Conservation (phyloP, 2,888 invertebrate species). For the Hirtodrosophila duncani region DNA sequence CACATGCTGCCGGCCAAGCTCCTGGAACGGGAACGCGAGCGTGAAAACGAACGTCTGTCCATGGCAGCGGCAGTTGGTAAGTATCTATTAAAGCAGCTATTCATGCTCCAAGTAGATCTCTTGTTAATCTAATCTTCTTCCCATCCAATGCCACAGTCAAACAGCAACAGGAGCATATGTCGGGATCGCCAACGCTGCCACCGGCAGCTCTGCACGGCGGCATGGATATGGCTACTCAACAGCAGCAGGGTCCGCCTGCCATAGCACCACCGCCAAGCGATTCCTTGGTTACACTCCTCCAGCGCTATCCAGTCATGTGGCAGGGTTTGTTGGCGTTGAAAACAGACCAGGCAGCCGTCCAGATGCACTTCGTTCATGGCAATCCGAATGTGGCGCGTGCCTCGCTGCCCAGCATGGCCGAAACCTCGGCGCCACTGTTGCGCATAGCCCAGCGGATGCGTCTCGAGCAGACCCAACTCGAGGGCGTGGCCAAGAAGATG, state of each 20-base stretch:
- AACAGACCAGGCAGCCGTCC: conserved; percentile 97
- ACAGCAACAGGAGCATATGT: conserved; percentile 59
- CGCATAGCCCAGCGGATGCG: conserved; percentile 98
- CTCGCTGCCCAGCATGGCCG: conserved; percentile 90
- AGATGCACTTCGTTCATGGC: conserved; percentile 99
- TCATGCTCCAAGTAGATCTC: rapidly evolving
- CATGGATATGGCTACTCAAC: conserved; percentile 79
- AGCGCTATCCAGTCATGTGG: conserved; percentile 98
- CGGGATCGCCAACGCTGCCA: too few species aligned
- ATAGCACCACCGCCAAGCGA: conserved; percentile 91
- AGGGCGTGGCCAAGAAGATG: conserved; percentile 97
- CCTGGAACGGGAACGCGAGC: conserved; percentile 75
- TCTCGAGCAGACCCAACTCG: conserved; percentile 95
- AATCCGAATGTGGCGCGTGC: conserved; percentile 92
- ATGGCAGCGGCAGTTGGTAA: conserved; percentile 60
- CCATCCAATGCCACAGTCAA: conserved; percentile 35
- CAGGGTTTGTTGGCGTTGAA: conserved; percentile 96
- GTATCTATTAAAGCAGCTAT: too few species aligned
- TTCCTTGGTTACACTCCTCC: conserved; percentile 87
- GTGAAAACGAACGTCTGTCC: conserved; percentile 62
- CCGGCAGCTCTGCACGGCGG: conserved; percentile 50
- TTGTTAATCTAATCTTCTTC: neutral
- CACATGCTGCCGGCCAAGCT: conserved; percentile 73
- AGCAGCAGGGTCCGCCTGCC: conserved; percentile 86
- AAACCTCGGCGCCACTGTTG: conserved; percentile 90